Base-by-base conservation (phyloP, 2,888 invertebrate species). In the Chelonus formosanus region DNA sequence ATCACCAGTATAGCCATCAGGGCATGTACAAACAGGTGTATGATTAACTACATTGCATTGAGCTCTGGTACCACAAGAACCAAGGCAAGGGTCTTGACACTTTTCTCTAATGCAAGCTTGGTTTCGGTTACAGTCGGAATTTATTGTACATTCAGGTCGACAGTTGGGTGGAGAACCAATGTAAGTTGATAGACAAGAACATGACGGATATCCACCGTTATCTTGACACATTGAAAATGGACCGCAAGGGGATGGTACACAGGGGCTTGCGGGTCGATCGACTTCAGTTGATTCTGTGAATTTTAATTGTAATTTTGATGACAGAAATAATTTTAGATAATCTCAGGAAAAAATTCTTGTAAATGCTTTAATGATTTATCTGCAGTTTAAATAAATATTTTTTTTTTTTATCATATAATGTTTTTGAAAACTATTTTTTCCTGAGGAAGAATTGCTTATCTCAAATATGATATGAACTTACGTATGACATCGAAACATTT, bases 211-310 rank as follows among this genome's bases (percentile, higher is more conserved):
- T 71, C 90, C 89, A 63, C 91, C 90, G 73, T 92, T 89, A 52
- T 91, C 88, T 69, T 92, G 89, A 79, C 94, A 94, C 81, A 91
- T 89, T 5, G 94, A 92, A 81, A 94, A 90, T 3, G 93, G 92
- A 59, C 94, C 94, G 80, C 94, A 94, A 0, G 94, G 94, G 58
- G 93, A 91, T 47, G 93, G 94, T 54, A 88, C 86, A 81, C 94
- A 94, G 36, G 93, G 93, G 79, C 92, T 90, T 70, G 70, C 65
- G 52, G 78, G 73, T 32, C 72, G 88, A 86, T 84, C 92, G 93
- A 72, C 92, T 91, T 63, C 92, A 92, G 67, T 90, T 89, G 48
- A 7, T 53, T 52, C 61, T 60, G 10, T 53, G 57, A 58, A 52
- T 55, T 31, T 20, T 20, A 20, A 20, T 20, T 20, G 20, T 20